These are phyloP conservation scores for Corapipo altera DNA, from an alignment of 2,113 vertebrate species.

Conservation along the genomic window DNA sequence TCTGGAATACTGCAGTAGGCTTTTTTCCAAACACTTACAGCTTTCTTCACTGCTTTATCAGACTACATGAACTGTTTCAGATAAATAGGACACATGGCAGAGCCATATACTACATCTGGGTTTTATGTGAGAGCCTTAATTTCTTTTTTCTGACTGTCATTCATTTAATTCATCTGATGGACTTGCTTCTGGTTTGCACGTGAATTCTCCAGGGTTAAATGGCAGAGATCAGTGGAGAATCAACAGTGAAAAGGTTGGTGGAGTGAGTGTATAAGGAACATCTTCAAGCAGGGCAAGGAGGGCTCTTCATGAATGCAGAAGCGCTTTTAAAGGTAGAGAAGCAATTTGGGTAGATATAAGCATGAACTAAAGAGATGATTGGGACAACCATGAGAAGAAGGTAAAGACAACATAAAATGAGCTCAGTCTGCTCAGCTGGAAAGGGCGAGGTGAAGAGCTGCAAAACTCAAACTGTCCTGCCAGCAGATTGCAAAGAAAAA, in stretches of 20 bases:
- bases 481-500: neutral
- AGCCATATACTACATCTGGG: neutral
- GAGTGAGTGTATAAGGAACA: neutral
- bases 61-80: neutral
- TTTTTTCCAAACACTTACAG: neutral
- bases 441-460: neutral
- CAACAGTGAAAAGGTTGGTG: neutral
- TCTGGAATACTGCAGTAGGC: neutral
- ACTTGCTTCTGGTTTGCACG: rapidly evolving
- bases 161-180: neutral
- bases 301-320: neutral
- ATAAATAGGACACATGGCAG: neutral
- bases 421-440: neutral
- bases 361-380: neutral
- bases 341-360: neutral
- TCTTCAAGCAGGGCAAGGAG: neutral
- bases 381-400: neutral
- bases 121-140: neutral
- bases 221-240: neutral
- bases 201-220: neutral
- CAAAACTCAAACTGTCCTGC: neutral
- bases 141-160: neutral
- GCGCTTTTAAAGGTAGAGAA: neutral
- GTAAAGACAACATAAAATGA: neutral
- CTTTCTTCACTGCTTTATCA: neutral